phyloP scores from a whole-genome alignment of 2,888 invertebrate species.

The Tachina lurida region DNA sequence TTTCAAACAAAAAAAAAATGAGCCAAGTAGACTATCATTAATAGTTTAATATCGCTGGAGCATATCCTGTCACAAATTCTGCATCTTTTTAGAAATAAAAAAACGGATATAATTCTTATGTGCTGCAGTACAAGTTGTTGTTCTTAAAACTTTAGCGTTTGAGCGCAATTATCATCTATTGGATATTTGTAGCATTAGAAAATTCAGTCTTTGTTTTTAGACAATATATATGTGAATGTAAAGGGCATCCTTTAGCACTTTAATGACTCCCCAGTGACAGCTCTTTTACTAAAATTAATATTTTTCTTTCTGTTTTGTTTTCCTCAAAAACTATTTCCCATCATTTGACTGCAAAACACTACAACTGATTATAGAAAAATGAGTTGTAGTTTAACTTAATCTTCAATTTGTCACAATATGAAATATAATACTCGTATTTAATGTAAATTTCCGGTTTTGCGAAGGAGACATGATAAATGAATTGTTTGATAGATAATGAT shows the following conservation, averaged over 20 bases:
- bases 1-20: not conserved
- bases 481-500: not conserved
- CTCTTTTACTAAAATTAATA: slow-evolving; percentile 18
- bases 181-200: not conserved
- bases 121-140: not conserved
- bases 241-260: slow-evolving; percentile 47
- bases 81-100: not conserved
- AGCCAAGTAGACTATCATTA: slow-evolving; percentile 48
- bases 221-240: not conserved
- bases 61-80: slow-evolving; percentile 57
- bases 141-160: slow-evolving; percentile 30
- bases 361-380: slow-evolving; percentile 47
- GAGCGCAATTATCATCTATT: not conserved
- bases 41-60: slow-evolving; percentile 46
- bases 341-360: slow-evolving; percentile 7
- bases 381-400: slow-evolving; percentile 42
- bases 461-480: slow-evolving; percentile 25
- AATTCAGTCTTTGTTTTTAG: not conserved
- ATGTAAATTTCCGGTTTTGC: slow-evolving; percentile 52
- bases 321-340: slow-evolving; percentile 31
- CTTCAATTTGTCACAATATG: slow-evolving; percentile 64
- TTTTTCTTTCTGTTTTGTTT: not conserved
- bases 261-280: slow-evolving; percentile 70
- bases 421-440: slow-evolving; percentile 38
- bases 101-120: not conserved